A percentile compares a stretch with the other conserved stretches of the same genome.
Evolutionary conservation across 1,140 invertebrate species (phyloP).

Genomic region (Euura lappo): DNA sequence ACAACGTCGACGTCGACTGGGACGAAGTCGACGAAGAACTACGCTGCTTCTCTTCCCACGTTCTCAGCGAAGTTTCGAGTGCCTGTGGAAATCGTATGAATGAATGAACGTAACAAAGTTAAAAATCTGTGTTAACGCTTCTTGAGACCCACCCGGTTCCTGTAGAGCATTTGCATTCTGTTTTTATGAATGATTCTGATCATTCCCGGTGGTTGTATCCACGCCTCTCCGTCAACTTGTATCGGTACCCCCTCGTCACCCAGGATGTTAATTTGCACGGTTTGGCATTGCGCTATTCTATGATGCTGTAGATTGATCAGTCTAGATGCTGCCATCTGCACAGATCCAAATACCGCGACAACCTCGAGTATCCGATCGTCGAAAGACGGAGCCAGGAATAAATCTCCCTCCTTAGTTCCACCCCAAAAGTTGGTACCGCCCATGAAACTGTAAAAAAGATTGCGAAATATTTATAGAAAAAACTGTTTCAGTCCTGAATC

Average conservation of each 20-base stretch:
- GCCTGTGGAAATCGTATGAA: slow-evolving; percentile 60
- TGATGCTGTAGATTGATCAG: slow-evolving; percentile 96
- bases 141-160: slow-evolving; percentile 74
- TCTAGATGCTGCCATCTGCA: slow-evolving; percentile 95
- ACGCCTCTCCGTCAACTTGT: slow-evolving; percentile 97
- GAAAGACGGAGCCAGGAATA: slow-evolving; percentile 87
- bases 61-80: slow-evolving; percentile 86
- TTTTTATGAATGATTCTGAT: slow-evolving; percentile 97
- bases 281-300: slow-evolving; percentile 94
- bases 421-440: slow-evolving; percentile 99
- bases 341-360: slow-evolving; percentile 94
- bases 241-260: slow-evolving; percentile 88
- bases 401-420: slow-evolving; percentile 85
- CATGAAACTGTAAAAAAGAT: slow-evolving; percentile 78
- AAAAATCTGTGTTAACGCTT: too few species aligned
- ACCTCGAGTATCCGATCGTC: slow-evolving; percentile 95
- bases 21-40: slow-evolving; percentile 57
- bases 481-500: background rate
- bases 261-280: slow-evolving; percentile 93
- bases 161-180: slow-evolving; percentile 92
- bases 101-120: too few species aligned
- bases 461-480: slow-evolving; percentile 13
- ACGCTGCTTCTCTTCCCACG: slow-evolving; percentile 94
- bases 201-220: slow-evolving; percentile 96
- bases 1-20: slow-evolving; percentile 49